phyloP scores from a whole-genome alignment of 2,113 vertebrate species.

The Chaenocephalus aceratus region DNA sequence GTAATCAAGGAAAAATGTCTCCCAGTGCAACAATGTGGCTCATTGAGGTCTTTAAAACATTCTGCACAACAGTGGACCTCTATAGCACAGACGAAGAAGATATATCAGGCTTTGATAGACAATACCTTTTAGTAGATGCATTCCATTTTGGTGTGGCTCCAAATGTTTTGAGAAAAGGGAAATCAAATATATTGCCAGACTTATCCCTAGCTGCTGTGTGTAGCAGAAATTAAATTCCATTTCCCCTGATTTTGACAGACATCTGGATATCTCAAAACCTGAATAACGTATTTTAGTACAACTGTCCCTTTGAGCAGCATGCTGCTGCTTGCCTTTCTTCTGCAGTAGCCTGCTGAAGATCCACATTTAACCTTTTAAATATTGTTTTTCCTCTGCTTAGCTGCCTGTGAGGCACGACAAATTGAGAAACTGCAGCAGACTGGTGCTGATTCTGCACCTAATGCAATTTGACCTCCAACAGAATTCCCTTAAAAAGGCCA shows the following conservation, averaged over 20 bases:
- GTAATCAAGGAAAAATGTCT: neutral
- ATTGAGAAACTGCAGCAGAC: slow-evolving; percentile 45
- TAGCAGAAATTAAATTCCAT: no score
- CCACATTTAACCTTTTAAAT: slow-evolving; percentile 3
- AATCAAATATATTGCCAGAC: neutral
- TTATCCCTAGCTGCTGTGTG: neutral
- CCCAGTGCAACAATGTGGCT: neutral
- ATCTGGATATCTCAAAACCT: neutral
- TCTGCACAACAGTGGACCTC: neutral
- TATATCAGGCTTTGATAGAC: neutral
- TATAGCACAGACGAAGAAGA: neutral
- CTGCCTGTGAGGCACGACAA: neutral
- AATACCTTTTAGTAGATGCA: neutral
- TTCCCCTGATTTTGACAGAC: neutral
- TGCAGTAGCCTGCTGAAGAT: neutral
- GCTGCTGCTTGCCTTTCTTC: neutral
- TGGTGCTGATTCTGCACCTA: slow-evolving; percentile 21
- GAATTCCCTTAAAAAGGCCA: slow-evolving; percentile 47
- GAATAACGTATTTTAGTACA: neutral
- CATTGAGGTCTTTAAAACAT: neutral
- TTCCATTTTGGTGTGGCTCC: neutral
- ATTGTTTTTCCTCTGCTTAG: slow-evolving; percentile 1
- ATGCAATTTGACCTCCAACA: slow-evolving; percentile 24
- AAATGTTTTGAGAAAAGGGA: neutral
- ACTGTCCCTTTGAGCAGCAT: neutral